These are phyloP conservation scores for Acomys russatus DNA, from an alignment of 2,797 vertebrate species.

Conservation along the genomic window DNA sequence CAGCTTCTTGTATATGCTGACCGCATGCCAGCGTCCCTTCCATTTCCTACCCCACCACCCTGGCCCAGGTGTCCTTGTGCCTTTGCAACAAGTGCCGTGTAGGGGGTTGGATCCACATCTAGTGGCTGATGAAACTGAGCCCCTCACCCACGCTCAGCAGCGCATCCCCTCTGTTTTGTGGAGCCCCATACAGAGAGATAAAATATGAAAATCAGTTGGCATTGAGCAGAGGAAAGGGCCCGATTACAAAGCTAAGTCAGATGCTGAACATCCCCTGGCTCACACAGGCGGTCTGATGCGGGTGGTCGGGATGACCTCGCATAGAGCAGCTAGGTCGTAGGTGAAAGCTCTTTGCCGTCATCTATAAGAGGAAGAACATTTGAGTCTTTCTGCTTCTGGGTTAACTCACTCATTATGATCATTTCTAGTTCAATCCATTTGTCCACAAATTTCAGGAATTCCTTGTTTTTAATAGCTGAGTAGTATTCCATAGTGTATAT, in stretches of 20 bases:
- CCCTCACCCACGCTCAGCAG: not conserved
- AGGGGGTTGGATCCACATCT: not conserved
- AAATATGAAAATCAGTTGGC: not conserved
- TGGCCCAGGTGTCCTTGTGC: not conserved
- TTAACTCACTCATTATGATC: too few relatives aligned
- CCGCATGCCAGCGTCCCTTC: not conserved
- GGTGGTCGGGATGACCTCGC: not conserved
- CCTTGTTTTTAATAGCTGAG: too few relatives aligned
- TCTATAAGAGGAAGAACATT: too few relatives aligned
- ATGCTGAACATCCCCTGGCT: not conserved
- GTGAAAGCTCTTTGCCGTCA: not conserved
- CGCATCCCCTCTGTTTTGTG: not conserved
- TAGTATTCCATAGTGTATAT: too few relatives aligned
- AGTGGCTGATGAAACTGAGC: not conserved
- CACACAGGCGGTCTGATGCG: not conserved
- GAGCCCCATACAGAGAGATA: not conserved
- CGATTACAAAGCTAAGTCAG: accelerated
- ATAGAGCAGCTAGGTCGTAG: not conserved
- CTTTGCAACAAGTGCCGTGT: not conserved
- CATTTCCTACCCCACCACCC: not conserved
- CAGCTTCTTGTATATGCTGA: not conserved
- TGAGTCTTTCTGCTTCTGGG: too few relatives aligned
- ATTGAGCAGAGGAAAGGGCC: not conserved
- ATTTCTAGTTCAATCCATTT: too few relatives aligned
- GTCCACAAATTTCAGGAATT: too few relatives aligned